Evolutionary conservation across 2,113 vertebrate genomes (phyloP).

Genomic region (Mus pahari): DNA sequence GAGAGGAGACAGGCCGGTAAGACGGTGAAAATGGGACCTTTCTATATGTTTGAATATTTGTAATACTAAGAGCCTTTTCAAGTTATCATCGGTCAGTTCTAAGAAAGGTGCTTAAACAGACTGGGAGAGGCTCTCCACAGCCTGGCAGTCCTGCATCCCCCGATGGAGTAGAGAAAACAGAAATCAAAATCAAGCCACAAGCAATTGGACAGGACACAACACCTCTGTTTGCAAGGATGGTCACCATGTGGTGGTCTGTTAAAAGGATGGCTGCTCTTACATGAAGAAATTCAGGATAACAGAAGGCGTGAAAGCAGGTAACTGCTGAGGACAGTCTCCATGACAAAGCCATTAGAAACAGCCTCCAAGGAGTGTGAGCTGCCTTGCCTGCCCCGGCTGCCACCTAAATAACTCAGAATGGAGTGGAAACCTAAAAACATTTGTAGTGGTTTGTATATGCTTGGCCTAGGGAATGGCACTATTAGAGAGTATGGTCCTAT

Average conservation of each 20-base stretch:
- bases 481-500: too few relatives aligned
- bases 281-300: not conserved
- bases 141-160: not conserved
- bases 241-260: not conserved
- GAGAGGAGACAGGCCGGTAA: not conserved
- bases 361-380: too few relatives aligned
- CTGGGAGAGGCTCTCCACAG: not conserved
- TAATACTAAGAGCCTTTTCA: not conserved
- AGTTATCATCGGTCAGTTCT: not conserved
- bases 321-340: not conserved
- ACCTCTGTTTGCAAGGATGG: not conserved
- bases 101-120: not conserved
- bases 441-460: too few relatives aligned
- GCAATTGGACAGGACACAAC: not conserved
- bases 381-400: not conserved
- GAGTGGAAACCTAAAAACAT: not conserved
- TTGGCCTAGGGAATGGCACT: too few relatives aligned
- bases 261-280: not conserved
- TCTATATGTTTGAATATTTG: not conserved
- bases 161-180: not conserved
- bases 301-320: not conserved
- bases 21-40: fast-evolving
- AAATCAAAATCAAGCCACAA: not conserved
- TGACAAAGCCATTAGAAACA: not conserved
- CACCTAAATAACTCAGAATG: not conserved